Base-by-base conservation (phyloP, 92 coral and sea anemone species). In the Heteractis magnifica region DNA sequence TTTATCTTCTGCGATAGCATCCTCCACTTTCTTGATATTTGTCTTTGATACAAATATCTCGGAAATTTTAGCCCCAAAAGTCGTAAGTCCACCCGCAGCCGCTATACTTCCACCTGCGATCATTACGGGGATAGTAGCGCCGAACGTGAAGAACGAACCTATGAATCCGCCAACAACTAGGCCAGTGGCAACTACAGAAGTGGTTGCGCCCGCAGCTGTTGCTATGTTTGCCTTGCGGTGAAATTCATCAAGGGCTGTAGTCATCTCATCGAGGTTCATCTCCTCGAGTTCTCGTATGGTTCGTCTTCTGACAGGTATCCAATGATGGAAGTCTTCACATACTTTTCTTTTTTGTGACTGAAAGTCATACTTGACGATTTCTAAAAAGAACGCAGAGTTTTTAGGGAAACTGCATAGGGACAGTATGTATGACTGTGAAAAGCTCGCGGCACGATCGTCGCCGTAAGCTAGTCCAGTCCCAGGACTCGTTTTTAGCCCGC, bases 191-290 rank as follows among this genome's bases (percentile, higher is more conserved):
- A 89, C 58, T 52, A 89, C 87, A 4, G 92, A 89, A 64, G 89
- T 89, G 20, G 89, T 72, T 56, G 92, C 89, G 21, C 92, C 92
- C 44, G 90, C 92, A 56, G 92, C 92, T 6, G 92, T 86, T 51
- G 90, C 90, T 23, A 86, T 89, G 76, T 86, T 89, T 2, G 78
- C 85, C 16, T 86, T 86, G 83, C 90, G 92, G 52, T 89, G 92
- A 50, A 86, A 79, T 19, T 89, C 81, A 65, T 89, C 85, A 13
- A 89, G 76, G 18, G 76, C 81, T 44, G 84, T 52, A 3, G 87
- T 82, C 48, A 89, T 74, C 20, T 89, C 85, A 34, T 86, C 92
- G 2, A 86, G 83, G 51, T 89, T 55, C 65, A 89, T 85, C 34
- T 86, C 87, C 65, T 89, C 90, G 6, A 89, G 75, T 51, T 89